These are phyloP conservation scores for Schizopygopsis pylzovi DNA, from an alignment of 2,797 vertebrate genomes.

Conservation along the genomic window DNA sequence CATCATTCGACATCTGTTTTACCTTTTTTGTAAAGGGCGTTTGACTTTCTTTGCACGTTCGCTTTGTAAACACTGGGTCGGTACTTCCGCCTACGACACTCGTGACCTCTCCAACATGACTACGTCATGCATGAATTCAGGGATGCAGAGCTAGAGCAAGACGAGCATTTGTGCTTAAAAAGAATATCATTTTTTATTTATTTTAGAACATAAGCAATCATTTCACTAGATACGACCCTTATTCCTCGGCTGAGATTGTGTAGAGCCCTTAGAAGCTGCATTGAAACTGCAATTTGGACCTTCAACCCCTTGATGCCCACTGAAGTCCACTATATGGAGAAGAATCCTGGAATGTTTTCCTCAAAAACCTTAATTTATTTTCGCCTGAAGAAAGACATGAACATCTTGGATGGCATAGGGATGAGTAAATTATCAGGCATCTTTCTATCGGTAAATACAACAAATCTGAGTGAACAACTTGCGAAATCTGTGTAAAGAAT, in stretches of 20 bases:
- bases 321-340: not conserved
- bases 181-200: not conserved
- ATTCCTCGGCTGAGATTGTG: not conserved
- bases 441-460: not conserved
- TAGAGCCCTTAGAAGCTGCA: not conserved
- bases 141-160: not conserved
- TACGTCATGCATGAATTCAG: too few relatives aligned
- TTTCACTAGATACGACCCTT: not conserved
- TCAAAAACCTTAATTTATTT: not conserved
- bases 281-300: not conserved
- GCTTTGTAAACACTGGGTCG: too few relatives aligned
- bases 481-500: not conserved
- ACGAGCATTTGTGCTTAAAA: not conserved
- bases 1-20: too few relatives aligned
- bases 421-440: not conserved
- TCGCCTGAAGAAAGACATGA: not conserved
- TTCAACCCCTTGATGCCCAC: not conserved
- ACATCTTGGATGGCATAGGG: not conserved
- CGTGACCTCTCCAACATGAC: not conserved
- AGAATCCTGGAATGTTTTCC: not conserved
- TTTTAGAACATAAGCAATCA: not conserved
- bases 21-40: not conserved
- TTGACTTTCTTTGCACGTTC: not conserved
- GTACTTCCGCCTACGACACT: too few relatives aligned
- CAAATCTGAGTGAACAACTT: not conserved